Evolutionary conservation across 2,113 vertebrate species (phyloP), one percentile per base, ranked within the genome.

Genomic region (Ctenomys sociabilis): DNA sequence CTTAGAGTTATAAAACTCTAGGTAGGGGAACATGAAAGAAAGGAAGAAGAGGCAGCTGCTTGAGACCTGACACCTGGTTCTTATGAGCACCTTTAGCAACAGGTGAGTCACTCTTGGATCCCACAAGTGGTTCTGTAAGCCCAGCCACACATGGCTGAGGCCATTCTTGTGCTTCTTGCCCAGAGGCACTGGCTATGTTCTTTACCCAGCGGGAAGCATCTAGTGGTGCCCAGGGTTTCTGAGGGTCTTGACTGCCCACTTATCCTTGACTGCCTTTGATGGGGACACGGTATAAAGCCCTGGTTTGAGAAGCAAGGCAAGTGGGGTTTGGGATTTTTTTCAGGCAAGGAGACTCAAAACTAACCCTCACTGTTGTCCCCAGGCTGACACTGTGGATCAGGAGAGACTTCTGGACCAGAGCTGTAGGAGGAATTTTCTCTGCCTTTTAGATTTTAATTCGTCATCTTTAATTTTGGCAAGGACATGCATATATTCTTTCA

Each of bases 381-480:
- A 73, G 61, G 77, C 77, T 94, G 59, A 52, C 28, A 26, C 85
- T 75, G 32, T 86, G 37, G 80, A 30, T 30, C 37, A 37, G 35
- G 22, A n/a, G 24, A 63, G n/a, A 13, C 32, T 93, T 82, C 17
- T n/a, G 11, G 11, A 40, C 45, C 22, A 16, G 70, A 61, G 64
- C 40, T 49, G 28, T 5, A 37, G 88, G 43, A 93, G 43, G 49
- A 90, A 52, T 93, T 91, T 86, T 59, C 94, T 95, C 93, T 1
- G 1, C 89, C 1, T 32, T 37, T 77, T 52, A 66, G 97, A 90
- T 90, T 84, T 83, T 95, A 61, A 97, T 96, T 96, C 95, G 95
- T 97, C 97, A 93, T 96, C 92, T 97, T 97, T 98, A 93, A 97
- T 98, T 97, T 97, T 86, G 93, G 92, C 96, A 28, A 59, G 97